A percentile compares a stretch with the other conserved stretches of the same genome.
Evolutionary conservation across 2,888 invertebrate genomes (phyloP).

Genomic region (Sinotaia quadrata): DNA sequence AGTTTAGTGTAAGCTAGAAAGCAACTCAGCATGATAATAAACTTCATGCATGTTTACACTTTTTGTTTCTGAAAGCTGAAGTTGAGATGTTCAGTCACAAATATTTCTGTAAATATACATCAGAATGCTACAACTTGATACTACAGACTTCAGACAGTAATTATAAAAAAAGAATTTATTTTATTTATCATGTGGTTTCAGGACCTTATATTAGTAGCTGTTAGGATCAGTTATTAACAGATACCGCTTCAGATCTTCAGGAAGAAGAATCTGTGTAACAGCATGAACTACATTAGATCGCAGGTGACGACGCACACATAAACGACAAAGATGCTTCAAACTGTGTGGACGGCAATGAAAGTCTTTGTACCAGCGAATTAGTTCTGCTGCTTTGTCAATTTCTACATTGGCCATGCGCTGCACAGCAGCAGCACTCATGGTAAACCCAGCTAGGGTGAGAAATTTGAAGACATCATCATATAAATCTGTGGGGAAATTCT

Average conservation of each 20-base stretch:
- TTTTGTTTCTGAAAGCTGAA: no score
- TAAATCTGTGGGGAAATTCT: slow-evolving; percentile 32
- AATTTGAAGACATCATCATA: slow-evolving; percentile 33
- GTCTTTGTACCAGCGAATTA: slow-evolving; percentile 32
- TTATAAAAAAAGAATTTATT: no score
- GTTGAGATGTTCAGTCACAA: no score
- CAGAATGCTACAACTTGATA: no score
- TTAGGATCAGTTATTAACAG: slow-evolving; percentile 22
- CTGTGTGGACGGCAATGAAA: slow-evolving; percentile 31
- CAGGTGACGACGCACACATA: slow-evolving; percentile 24
- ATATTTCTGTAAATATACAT: no score
- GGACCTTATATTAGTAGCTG: slow-evolving; percentile 2
- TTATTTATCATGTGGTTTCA: no score
- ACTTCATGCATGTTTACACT: no score
- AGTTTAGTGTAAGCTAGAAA: no score
- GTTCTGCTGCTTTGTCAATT: slow-evolving; percentile 30
- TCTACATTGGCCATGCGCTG: slow-evolving; percentile 33
- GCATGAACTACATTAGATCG: slow-evolving; percentile 28
- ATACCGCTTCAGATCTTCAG: slow-evolving; percentile 28
- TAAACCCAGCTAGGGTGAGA: slow-evolving; percentile 29
- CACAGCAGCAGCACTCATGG: slow-evolving; percentile 24
- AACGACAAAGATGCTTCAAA: slow-evolving; percentile 28
- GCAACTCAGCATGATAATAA: no score
- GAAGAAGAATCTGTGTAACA: slow-evolving; percentile 26
- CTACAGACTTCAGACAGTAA: no score